These are phyloP conservation scores for Andinoacara biseriatus DNA, from an alignment of 2,113 vertebrate genomes.

Conservation along the genomic window DNA sequence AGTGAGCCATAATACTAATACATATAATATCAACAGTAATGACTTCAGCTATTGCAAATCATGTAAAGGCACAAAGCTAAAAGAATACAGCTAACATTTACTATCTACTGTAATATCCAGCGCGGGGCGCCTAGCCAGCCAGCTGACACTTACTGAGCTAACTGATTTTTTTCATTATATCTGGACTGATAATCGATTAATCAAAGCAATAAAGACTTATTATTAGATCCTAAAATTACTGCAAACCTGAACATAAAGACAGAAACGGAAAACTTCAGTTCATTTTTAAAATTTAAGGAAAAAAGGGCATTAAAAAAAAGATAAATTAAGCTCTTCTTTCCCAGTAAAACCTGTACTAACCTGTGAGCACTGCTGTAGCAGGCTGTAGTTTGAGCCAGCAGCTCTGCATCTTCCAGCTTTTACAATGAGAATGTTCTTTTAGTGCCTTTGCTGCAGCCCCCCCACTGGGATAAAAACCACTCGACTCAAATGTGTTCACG, in stretches of 20 bases:
- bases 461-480: conserved; percentile 10
- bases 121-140: neutral
- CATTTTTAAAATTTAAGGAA: neutral
- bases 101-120: neutral
- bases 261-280: neutral
- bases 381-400: neutral
- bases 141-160: neutral
- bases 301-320: neutral
- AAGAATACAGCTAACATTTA: neutral
- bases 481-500: conserved; percentile 9
- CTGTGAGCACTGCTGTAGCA: neutral
- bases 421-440: neutral
- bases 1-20: no score
- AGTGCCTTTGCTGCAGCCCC: neutral
- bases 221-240: neutral
- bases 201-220: neutral
- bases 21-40: neutral
- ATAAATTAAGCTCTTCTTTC: neutral
- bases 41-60: neutral
- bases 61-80: neutral
- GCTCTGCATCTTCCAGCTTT: neutral
- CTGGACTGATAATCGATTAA: neutral
- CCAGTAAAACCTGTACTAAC: neutral
- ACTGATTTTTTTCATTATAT: neutral
- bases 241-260: neutral